Evolutionary conservation across 2,797 vertebrate species (phyloP), one percentile per base, ranked within the genome.

Genomic region (Arrhamphus sclerolepis): DNA sequence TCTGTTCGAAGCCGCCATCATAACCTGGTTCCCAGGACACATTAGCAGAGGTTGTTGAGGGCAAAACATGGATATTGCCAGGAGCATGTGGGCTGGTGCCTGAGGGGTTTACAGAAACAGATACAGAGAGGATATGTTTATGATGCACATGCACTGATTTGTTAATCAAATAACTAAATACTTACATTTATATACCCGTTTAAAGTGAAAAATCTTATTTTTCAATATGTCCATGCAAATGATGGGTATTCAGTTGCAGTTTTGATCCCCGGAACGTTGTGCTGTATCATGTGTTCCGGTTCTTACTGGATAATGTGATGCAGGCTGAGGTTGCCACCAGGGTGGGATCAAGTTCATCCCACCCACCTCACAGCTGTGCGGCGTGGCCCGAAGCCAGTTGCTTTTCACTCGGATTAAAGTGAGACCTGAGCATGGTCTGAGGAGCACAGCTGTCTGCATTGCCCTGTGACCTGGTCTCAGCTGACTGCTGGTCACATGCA

Each of bases 11-110:
- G 92, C 97, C 98, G 76, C 98, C 98, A 56, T 99, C 97, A 61
- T 99, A 99, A 89, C 96, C 96, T 18, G 95, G 94, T 85, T 99
- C 97, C 98, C 98, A 99, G 89, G 98, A 98, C 80, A 98, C 94
- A 43, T 99, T 99, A 89, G 96, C 97, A 70, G 95, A 95, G 91
- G 94, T 98, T 89, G 95, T 97, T 72, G 95, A 96, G 72, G 93
- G 94, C 81, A 93, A 89, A 24, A 98, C 96, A 20, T 94, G 96
- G 90, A 99, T 94, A 73, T 93, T 95, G 83, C 92, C 93, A 2
- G 98, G 97, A 85, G 97, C 96, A 0, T 99, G 97, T 66, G 98
- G 98, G 92, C 98, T 99, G 87, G 98, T 99, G 89, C 98, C 98
- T 99, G 87, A 22, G 61, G 64, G 52, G 69, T 56, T 77, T 16